Evolutionary conservation across 1,140 invertebrate species (phyloP), one percentile per base, ranked within the genome.

Genomic region (Oscheius sp.): DNA sequence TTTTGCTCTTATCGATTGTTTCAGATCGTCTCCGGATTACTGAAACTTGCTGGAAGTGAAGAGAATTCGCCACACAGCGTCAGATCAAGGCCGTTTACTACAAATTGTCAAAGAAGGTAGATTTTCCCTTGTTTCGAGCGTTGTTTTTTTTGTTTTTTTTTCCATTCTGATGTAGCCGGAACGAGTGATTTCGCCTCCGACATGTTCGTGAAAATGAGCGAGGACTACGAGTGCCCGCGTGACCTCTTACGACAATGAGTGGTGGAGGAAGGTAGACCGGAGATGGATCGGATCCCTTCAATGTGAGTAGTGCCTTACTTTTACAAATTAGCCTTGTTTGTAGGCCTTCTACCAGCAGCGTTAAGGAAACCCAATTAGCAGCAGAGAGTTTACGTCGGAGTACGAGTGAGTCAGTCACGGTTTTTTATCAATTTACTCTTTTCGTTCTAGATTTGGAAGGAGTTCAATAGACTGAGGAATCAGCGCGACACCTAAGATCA

Each of bases 381-480:
- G 28, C 28, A 7, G 23, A 55, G 15, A 55, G 23, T 55, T 55
- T 26, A 55, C 7, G 15, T 15, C 7, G 7, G 49, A 55, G 23
- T 55, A 13, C 23, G 49, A 55, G 23, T 20, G 49, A 55, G 49
- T 55, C 4, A 13, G 49, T 4, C n/a, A n/a, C n/a, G 15, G 23
- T 7, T 55, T 55, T 55, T 23, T 55, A 7, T 7, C 28, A 55
- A 55, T 55, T 20, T 23, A 55, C n/a, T 42, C 15, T 23, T 13
- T 13, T 55, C 28, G 28, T n/a, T n/a, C n/a, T n/a, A 55, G 49
- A 55, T 55, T 20, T 55, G 49, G 49, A 55, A 55, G 15, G 15
- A 55, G 4, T 55, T 55, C 49, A 55, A 55, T 55, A 55, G 49
- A 26, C 15, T 55, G 49, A 55, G 49, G 23, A 55, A 55, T 23